phyloP scores from a whole-genome alignment of 92 coral and sea anemone genomes.

The Chrysogorgia sp. region DNA sequence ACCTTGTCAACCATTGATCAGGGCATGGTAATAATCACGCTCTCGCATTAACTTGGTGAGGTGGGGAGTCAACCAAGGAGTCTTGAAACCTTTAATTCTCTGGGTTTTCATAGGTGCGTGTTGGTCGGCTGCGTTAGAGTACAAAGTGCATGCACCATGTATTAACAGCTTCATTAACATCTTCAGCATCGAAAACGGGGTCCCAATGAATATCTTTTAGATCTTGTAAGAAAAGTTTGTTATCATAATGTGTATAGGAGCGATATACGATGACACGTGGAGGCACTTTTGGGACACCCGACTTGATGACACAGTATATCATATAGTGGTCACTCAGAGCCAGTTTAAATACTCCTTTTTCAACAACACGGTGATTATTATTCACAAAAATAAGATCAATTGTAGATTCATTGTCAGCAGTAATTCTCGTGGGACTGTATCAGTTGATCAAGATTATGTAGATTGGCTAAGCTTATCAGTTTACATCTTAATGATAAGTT shows the following conservation, averaged over 20 bases:
- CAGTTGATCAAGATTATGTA: slow-evolving; percentile 3
- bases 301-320: neutral
- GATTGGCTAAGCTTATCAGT: neutral
- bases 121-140: no score
- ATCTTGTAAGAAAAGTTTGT: neutral
- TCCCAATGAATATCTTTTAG: neutral
- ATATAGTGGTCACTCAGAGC: neutral
- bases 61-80: slow-evolving; percentile 59
- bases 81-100: slow-evolving; percentile 43
- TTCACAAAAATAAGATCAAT: neutral
- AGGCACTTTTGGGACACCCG: slow-evolving; percentile 3
- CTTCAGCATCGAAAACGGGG: neutral
- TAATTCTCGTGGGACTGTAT: slow-evolving; percentile 1
- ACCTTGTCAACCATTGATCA: slow-evolving; percentile 32
- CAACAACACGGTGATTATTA: neutral
- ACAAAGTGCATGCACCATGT: neutral
- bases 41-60: slow-evolving; percentile 53
- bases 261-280: neutral
- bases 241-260: neutral
- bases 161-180: neutral
- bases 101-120: slow-evolving; percentile 52
- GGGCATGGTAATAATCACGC: slow-evolving; percentile 50
- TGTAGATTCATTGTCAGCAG: neutral
- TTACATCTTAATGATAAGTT: neutral
- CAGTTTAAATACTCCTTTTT: neutral